Conservation (phyloP, 2,113 vertebrate genomes). For the Cavia porcellus region DNA sequence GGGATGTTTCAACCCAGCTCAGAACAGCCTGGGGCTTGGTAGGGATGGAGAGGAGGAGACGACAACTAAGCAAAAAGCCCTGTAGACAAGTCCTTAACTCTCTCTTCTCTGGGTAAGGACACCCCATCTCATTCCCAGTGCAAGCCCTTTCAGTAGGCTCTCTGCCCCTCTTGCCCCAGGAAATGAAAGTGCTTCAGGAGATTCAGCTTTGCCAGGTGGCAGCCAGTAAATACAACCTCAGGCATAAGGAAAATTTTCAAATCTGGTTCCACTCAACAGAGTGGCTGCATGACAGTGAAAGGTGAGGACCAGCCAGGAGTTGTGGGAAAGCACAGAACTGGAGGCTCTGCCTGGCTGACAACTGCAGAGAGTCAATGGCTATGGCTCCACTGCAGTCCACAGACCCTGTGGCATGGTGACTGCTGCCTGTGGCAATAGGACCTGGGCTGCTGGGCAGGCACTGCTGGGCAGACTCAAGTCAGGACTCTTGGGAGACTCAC, state of each 20-base stretch:
- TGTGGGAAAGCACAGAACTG: background rate
- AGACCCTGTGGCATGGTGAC: background rate
- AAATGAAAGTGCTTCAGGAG: too few species aligned
- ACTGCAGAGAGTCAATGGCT: background rate
- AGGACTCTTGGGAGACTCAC: background rate
- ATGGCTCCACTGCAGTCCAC: background rate
- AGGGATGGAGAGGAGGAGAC: too few species aligned
- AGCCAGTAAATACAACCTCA: conserved; percentile 74
- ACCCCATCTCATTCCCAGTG: background rate
- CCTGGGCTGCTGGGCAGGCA: background rate
- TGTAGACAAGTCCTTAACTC: background rate
- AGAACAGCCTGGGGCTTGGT: too few species aligned
- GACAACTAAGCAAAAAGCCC: background rate
- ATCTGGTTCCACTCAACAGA: conserved; percentile 93
- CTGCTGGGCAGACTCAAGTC: too few species aligned
- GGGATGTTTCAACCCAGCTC: too few species aligned
- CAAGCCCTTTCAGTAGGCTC: too few species aligned
- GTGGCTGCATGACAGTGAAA: conserved; percentile 92
- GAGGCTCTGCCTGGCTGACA: background rate
- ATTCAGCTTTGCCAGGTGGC: too few species aligned
- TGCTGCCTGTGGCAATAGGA: background rate
- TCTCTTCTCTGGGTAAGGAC: background rate
- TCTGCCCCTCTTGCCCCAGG: too few species aligned
- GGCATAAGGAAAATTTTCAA: conserved; percentile 89
- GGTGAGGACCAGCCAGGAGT: conserved; percentile 82